A percentile compares a stretch with the other conserved stretches of the same genome.
Evolutionary conservation across 2,113 vertebrate species (phyloP).

Genomic region (Gallinago undulata): DNA sequence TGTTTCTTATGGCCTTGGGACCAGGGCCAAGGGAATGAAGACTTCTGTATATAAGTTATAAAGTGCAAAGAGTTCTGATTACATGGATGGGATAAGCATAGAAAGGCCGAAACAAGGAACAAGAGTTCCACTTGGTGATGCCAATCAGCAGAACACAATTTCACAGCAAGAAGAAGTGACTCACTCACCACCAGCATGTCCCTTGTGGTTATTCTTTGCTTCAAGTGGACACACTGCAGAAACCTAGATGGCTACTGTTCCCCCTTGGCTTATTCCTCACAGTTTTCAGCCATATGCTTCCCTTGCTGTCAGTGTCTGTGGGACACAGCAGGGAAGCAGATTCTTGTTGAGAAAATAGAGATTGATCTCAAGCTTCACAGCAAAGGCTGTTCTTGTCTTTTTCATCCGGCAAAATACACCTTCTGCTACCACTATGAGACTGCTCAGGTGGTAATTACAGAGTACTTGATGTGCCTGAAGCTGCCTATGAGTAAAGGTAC

Average conservation of each 20-base stretch:
- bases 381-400: neutral
- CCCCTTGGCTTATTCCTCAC: neutral
- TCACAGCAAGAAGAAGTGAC: neutral
- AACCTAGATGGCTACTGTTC: neutral
- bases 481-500: neutral
- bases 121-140: neutral
- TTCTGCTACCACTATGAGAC: neutral
- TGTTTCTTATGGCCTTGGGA: neutral
- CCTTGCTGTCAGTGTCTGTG: neutral
- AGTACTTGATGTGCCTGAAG: neutral
- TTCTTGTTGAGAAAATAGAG: neutral
- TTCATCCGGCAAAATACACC: neutral
- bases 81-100: neutral
- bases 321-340: neutral
- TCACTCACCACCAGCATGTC: neutral
- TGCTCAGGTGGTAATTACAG: constrained; percentile 7
- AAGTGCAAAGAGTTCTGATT: neutral
- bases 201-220: neutral
- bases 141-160: neutral
- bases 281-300: neutral
- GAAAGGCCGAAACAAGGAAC: neutral
- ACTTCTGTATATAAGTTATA: neutral
- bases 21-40: neutral
- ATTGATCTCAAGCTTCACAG: neutral
- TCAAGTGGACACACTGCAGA: neutral